Base-by-base conservation (phyloP, 2,888 invertebrate genomes). In the Acleris cristana region DNA sequence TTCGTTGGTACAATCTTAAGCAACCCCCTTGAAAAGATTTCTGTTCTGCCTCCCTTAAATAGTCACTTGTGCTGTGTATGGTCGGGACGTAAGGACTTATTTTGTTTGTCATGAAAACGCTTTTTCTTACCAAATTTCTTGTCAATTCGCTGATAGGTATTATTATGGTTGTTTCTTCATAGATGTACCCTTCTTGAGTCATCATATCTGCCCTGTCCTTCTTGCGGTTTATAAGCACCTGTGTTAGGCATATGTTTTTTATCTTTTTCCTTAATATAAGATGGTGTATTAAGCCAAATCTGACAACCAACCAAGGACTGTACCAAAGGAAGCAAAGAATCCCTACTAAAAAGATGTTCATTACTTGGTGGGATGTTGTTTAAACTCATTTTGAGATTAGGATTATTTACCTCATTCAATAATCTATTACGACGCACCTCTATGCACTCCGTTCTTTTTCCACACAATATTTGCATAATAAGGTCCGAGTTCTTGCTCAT, bases 401-500 rank as follows among this genome's bases (percentile, higher is more conserved):
- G 8, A 44, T 55, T 66, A 18, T 21, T 55, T 14, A 69, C 60
- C 12, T 72, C 67, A 45, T 65, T 69, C 0, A 72, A 14, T 8
- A 71, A 52, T 10, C 67, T 26, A 0, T 67, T 49, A 6, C 70
- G 55, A 10, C 71, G 49, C 5, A 70, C 14, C 40, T 71, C 71
- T 55, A 71, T 69, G 14, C 67, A 59, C 30, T 71, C 69, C 0
- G 67, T 34, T n/a, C 69, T 61, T 55, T 67, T 70, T 0, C 69
- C 70, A n/a, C 64, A 64, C 1, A 66, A 30, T 12, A 72, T 63
- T 21, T 72, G 69, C 69, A 70, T 57, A 2, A 57, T 52, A 6
- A 21, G 30, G 30, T 72, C 70, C 7, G 21, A 64, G 44, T 48
- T 62, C 21, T 65, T 70, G 14, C 55, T 49, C 30, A 48, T 26